phyloP scores from a whole-genome alignment of 2,113 vertebrate genomes.

The Bufo bufo region DNA sequence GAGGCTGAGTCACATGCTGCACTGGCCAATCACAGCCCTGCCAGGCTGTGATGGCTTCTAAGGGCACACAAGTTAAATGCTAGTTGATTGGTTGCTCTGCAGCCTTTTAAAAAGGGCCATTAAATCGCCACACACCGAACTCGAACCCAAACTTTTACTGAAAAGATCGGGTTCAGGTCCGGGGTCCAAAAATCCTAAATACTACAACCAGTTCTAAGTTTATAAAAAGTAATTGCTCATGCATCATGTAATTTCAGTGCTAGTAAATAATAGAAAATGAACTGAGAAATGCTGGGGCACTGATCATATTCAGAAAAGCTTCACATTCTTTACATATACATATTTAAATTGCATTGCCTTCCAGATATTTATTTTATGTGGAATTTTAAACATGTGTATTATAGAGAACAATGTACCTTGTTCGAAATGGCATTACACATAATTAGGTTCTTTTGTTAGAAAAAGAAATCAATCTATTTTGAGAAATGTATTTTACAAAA shows the following conservation, averaged over 20 bases:
- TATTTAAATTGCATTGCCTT: neutral
- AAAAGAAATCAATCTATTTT: neutral
- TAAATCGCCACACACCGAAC: too few species aligned
- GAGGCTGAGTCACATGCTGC: too few species aligned
- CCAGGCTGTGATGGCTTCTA: too few species aligned
- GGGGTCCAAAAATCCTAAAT: too few species aligned
- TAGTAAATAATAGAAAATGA: neutral
- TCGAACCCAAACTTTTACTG: too few species aligned
- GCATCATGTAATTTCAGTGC: neutral
- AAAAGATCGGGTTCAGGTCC: too few species aligned
- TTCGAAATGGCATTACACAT: neutral
- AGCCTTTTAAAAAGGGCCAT: too few species aligned
- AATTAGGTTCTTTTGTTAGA: neutral
- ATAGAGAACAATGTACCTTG: neutral
- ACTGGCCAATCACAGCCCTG: too few species aligned
- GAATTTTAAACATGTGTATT: neutral
- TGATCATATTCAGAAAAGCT: neutral
- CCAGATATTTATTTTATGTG: neutral
- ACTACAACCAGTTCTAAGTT: neutral
- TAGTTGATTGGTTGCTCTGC: too few species aligned
- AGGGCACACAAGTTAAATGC: too few species aligned
- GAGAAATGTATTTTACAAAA: neutral
- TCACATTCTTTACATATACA: neutral
- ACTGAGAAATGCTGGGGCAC: neutral
- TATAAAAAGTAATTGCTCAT: constrained; percentile 7